phyloP scores from a whole-genome alignment of 2,888 invertebrate species.

The Endotricha flammealis region DNA sequence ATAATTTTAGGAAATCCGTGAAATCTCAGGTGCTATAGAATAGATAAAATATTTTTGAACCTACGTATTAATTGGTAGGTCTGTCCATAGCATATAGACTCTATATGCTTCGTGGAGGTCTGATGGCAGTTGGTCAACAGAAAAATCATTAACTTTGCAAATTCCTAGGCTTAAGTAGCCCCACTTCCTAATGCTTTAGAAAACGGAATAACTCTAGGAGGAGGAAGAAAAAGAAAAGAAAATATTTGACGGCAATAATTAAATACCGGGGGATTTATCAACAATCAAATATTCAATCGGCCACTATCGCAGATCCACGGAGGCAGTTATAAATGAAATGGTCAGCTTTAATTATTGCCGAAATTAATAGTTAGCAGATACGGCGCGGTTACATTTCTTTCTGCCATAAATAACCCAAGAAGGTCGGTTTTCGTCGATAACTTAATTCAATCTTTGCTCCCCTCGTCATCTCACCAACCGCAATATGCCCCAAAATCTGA shows the following conservation, averaged over 20 bases:
- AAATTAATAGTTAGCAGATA: slow-evolving; percentile 68
- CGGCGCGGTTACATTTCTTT: slow-evolving; percentile 49
- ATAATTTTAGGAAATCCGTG: background rate
- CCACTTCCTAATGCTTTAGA: too few relatives aligned
- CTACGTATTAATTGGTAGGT: too few relatives aligned
- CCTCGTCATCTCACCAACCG: slow-evolving; percentile 49
- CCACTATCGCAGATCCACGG: slow-evolving; percentile 21
- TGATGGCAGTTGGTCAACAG: too few relatives aligned
- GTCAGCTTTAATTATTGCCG: slow-evolving; percentile 64
- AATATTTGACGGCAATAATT: background rate
- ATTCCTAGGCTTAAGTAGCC: too few relatives aligned
- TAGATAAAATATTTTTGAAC: too few relatives aligned
- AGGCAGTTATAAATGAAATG: slow-evolving; percentile 46
- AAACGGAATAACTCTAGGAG: too few relatives aligned
- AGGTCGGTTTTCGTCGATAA: slow-evolving; percentile 53
- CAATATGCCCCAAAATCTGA: slow-evolving; percentile 49
- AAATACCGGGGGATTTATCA: background rate
- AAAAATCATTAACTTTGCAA: too few relatives aligned
- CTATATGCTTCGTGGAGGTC: too few relatives aligned
- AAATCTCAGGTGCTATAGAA: too few relatives aligned
- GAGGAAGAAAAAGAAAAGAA: slow-evolving; percentile 2
- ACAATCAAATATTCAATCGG: slow-evolving; percentile 17
- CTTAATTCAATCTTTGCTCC: slow-evolving; percentile 70
- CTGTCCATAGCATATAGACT: too few relatives aligned
- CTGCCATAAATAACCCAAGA: slow-evolving; percentile 56